These are phyloP conservation scores for Caenorhabditis sp. DNA, from an alignment of 2,888 invertebrate species.

Conservation along the genomic window DNA sequence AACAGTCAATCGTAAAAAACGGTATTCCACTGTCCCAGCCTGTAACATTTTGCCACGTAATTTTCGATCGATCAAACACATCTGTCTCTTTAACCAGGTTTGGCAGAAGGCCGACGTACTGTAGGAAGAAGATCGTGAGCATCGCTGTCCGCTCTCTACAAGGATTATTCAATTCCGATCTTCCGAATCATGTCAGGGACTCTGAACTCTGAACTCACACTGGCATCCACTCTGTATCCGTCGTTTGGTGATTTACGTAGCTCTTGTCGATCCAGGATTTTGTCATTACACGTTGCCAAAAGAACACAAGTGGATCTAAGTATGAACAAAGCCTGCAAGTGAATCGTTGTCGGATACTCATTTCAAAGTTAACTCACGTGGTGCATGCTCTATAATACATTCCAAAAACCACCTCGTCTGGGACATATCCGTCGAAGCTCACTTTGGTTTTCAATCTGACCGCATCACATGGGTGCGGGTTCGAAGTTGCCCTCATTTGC, in stretches of 20 bases:
- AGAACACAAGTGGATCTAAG: not conserved
- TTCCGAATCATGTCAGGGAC: too few species aligned
- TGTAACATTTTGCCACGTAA: not conserved
- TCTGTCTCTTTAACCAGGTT: not conserved
- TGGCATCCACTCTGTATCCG: too few species aligned
- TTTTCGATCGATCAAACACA: not conserved
- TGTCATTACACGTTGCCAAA: slow-evolving; percentile 1
- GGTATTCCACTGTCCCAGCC: not conserved
- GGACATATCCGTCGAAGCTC: not conserved
- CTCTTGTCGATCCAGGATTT: not conserved
- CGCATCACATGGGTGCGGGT: too few species aligned
- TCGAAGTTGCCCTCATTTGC: too few species aligned
- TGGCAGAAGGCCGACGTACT: not conserved
- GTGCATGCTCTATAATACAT: not conserved
- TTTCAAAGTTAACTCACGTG: not conserved
- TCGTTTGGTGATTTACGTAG: not conserved
- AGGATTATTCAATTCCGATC: not conserved
- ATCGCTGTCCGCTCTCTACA: slow-evolving; percentile 1
- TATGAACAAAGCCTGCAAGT: not conserved
- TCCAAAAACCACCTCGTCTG: not conserved
- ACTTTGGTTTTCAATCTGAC: not conserved
- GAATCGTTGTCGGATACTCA: not conserved
- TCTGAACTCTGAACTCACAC: too few species aligned
- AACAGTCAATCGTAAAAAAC: not conserved
- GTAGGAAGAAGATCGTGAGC: not conserved